Evolutionary conservation across 2,888 invertebrate genomes (phyloP), one percentile per base, ranked within the genome.

Genomic region (Schizotus pectinicornis): DNA sequence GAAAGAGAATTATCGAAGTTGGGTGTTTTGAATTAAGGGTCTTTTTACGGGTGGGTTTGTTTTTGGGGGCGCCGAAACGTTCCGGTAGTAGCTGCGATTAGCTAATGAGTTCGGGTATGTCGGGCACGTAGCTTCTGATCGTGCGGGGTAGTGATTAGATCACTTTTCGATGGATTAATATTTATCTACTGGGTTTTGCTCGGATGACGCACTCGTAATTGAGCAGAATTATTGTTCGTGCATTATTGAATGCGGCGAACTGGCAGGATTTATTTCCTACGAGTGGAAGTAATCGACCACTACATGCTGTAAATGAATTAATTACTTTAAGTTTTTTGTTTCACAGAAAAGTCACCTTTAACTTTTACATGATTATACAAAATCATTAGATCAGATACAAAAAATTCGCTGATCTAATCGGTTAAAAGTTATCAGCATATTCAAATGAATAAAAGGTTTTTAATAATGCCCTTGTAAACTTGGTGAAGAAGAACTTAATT

Each of bases 91-190:
- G 56, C 54, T 56, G 45, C 45, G 66, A 67, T 68, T 64, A 67
- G 60, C 67, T 68, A 64, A 68, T 68, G 68, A 68, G 65, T 63
- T 68, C 60, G 61, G 55, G 68, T 65, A 68, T 68, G 68, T 65
- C 65, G 62, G 68, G 64, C 68, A 68, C 68, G 68, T 68, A 65
- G 60, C 53, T 22, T 56, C 14, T 60, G 47, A 57, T 60, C 62
- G 61, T 57, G 61, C 59, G 59, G 54, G 64, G 64, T 64, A 63
- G 61, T 62, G 64, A 70, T 70, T 68, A 70, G 67, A 70, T 70
- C 67, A 68, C 56, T 56, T 56, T 56, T 56, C 48, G 36, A 22
- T 45, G 56, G 56, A 49, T 56, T 56, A 56, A 56, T 56, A 56
- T 50, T 56, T 56, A 56, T 56, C 49, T 49, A 30, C 38, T 34